These are phyloP conservation scores for Leptonema lineaticorne DNA, from an alignment of 1,140 invertebrate species.

Conservation along the genomic window DNA sequence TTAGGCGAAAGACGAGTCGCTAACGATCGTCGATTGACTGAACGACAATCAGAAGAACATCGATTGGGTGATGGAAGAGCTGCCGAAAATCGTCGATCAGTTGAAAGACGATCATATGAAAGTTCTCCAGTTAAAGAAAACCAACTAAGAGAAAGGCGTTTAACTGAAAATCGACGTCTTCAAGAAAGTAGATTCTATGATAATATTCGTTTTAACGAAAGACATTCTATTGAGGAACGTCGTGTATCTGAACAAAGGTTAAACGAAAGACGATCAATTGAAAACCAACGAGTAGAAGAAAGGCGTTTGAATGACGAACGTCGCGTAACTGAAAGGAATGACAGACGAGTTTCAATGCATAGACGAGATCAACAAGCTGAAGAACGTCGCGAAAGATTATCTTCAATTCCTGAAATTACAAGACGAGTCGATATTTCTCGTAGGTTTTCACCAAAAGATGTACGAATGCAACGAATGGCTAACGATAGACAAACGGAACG, in stretches of 20 bases:
- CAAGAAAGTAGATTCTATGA: too few species aligned
- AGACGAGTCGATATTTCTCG: neutral
- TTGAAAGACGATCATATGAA: neutral
- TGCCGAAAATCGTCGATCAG: neutral
- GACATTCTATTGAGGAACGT: neutral
- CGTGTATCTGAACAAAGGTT: neutral
- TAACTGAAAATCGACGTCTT: neutral
- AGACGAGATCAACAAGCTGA: neutral
- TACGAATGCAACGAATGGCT: too few species aligned
- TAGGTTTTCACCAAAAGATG: too few species aligned
- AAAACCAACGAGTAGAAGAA: neutral
- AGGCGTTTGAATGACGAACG: neutral
- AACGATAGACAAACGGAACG: too few species aligned
- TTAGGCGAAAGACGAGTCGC: neutral
- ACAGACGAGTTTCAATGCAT: neutral
- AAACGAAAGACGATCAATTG: neutral
- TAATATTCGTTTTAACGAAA: neutral
- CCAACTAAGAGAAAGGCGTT: neutral
- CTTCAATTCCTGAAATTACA: neutral
- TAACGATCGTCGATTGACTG: neutral
- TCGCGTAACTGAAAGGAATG: neutral
- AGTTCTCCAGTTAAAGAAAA: neutral
- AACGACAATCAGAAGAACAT: neutral
- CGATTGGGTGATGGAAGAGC: neutral
- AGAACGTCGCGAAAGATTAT: neutral